Conservation (phyloP, 1,140 invertebrate species). For the Brachionus sp. region DNA sequence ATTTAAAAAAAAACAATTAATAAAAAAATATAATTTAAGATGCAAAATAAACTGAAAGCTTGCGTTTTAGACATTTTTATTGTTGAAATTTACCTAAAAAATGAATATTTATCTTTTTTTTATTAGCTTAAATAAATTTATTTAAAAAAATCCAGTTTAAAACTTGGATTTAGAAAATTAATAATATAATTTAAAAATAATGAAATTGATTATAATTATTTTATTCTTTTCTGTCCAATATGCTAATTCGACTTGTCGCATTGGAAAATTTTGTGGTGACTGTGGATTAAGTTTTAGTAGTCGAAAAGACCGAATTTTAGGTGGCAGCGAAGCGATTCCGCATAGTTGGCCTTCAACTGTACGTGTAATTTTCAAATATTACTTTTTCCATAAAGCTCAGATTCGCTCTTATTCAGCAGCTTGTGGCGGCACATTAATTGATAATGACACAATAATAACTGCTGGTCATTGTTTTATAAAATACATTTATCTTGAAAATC, state of each 20-base stretch:
- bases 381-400: background rate
- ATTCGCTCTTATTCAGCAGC: background rate
- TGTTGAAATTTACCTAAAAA: background rate
- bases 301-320: constrained; percentile 34
- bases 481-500: background rate
- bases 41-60: background rate
- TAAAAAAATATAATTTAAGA: no score
- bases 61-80: background rate
- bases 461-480: constrained; percentile 11
- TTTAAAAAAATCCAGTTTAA: background rate
- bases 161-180: background rate
- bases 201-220: background rate
- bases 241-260: background rate
- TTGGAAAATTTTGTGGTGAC: constrained; percentile 24
- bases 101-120: background rate
- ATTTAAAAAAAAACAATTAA: no score
- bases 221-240: background rate
- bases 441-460: constrained; percentile 9
- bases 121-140: background rate
- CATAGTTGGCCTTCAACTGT: constrained; percentile 46
- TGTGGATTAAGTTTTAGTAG: background rate
- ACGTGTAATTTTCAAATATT: background rate
- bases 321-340: constrained; percentile 31
- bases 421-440: constrained; percentile 3
- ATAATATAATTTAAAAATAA: background rate